Evolutionary conservation across 2,888 invertebrate species (phyloP).

Genomic region (Amblyjoppa proteus): DNA sequence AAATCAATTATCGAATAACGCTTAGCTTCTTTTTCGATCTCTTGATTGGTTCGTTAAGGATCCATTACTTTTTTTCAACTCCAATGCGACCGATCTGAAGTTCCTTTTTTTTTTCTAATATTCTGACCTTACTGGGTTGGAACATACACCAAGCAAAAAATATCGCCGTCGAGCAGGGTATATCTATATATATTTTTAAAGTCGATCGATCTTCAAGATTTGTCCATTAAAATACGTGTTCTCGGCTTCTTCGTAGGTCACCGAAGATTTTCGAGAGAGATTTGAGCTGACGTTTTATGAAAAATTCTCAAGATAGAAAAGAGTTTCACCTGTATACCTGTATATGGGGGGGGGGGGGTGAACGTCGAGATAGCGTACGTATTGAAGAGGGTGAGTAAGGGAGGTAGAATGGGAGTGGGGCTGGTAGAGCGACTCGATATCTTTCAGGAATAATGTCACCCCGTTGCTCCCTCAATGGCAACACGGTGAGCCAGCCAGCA

Average conservation of each 20-base stretch:
- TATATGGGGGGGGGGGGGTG: neutral
- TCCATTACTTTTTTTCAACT: too few relatives aligned
- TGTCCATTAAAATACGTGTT: conserved; percentile 9
- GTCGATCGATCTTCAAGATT: neutral
- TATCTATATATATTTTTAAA: neutral
- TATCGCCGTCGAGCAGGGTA: neutral
- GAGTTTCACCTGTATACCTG: conserved; percentile 13
- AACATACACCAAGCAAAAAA: neutral
- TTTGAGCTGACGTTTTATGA: conserved; percentile 50
- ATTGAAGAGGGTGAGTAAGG: conserved; percentile 35
- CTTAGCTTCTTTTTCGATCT: neutral
- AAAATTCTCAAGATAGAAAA: conserved; percentile 45
- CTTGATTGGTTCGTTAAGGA: neutral
- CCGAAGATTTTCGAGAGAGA: conserved; percentile 31
- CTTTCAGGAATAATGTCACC: conserved; percentile 65
- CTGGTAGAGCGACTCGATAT: conserved; percentile 54
- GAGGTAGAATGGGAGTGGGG: conserved; percentile 1
- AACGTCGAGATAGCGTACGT: conserved; percentile 10
- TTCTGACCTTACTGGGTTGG: too few relatives aligned
- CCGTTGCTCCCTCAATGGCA: conserved; percentile 39
- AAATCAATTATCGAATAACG: neutral
- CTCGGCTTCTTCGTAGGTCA: neutral
- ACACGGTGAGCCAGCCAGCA: conserved; percentile 53
- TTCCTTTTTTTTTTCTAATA: too few relatives aligned
- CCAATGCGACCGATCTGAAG: too few relatives aligned